Base-by-base conservation (phyloP, 2,113 vertebrate species). In the Lepisosteus oculatus region DNA sequence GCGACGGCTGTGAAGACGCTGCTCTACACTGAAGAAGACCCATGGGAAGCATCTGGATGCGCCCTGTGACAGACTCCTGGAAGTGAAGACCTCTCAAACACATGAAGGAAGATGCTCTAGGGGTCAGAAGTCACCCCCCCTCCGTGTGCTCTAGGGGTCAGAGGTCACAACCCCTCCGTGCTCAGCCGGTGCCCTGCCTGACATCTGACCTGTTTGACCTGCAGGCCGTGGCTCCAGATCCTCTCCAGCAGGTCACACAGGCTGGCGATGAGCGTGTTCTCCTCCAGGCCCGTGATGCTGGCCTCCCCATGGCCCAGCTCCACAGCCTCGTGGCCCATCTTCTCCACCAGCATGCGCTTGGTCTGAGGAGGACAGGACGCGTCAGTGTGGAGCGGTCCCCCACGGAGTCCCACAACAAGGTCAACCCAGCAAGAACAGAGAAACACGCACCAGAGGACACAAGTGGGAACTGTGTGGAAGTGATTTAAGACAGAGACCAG, bases 221-320 rank as follows among this genome's bases (percentile, higher is more conserved):
- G 96, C 74, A 99, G 88, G n/a, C 96, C 96, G 0, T 99, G 96
- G 79, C 96, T 97, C 97, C 97, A 99, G 79, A 97, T 97, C 81
- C 97, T 95, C 88, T 99, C 97, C 65, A 99, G 89, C 0, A 99
- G 90, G 86, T 98, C 96, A 80, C 97, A 99, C 73, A 99, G 92
- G 67, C 95, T 97, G 62, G 95, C 95, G 43, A 99, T 98, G 76
- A 99, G 86, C 0, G 95, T 98, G 80, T 96, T 98, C 80, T 99
- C 96, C 81, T 97, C 95, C 76, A 98, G 84, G 59, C 97, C 97
- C 0, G 95, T 97, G 80, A 99, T 96, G 79, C 90, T 97, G 55
- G 92, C 95, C 76, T 99, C 97, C 55, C 96, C 97, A 8, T 98
- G 97, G 67, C 96, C 95, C 76, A 96, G 85, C 67, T 98, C 97